Conservation (phyloP, 2,113 vertebrate species). For the Numida meleagris region DNA sequence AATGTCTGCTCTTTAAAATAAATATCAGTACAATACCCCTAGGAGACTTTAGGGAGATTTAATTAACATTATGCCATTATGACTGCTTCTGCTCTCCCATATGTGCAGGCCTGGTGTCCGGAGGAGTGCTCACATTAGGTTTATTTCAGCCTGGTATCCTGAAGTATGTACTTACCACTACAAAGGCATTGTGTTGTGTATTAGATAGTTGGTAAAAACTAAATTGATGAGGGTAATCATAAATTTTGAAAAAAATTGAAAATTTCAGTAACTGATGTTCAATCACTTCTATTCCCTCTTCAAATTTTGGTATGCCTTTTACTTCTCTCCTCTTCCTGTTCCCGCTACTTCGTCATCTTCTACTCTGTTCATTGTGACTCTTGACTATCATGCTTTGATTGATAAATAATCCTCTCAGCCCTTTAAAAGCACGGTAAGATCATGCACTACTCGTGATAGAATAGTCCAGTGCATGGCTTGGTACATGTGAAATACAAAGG, state of each 20-base stretch:
- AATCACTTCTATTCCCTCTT: background rate
- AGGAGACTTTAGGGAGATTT: background rate
- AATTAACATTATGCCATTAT: background rate
- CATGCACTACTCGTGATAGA: background rate
- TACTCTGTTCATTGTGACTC: background rate
- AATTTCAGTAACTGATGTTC: background rate
- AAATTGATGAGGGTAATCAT: background rate
- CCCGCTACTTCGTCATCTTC: background rate
- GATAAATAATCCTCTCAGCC: background rate
- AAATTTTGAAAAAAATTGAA: background rate
- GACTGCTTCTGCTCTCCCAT: background rate
- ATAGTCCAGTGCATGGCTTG: background rate
- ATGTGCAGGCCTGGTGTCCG: background rate
- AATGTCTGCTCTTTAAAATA: background rate
- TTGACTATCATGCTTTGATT: background rate
- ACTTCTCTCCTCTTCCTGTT: background rate
- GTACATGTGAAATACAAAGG: background rate
- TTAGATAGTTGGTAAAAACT: background rate
- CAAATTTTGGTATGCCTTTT: background rate
- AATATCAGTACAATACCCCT: background rate
- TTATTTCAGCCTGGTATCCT: background rate
- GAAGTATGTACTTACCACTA: background rate
- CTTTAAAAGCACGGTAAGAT: background rate
- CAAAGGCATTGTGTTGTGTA: background rate
- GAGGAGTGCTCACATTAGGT: background rate